phyloP scores from a whole-genome alignment of 1,140 invertebrate genomes.

The Antheraea mylitta region DNA sequence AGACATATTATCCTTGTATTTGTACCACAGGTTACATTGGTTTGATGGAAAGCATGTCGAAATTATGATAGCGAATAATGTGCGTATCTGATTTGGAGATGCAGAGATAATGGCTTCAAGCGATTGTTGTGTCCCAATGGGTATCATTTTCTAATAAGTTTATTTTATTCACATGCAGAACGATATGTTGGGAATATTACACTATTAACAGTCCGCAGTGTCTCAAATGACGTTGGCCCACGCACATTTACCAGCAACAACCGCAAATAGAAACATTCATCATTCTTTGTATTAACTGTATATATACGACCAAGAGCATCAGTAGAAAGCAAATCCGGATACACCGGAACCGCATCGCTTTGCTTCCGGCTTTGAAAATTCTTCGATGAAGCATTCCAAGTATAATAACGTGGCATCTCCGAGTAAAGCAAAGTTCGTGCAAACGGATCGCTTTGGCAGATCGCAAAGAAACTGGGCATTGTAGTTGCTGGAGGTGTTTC shows the following conservation, averaged over 20 bases:
- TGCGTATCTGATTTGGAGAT: constrained; percentile 16
- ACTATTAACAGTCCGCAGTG: not conserved
- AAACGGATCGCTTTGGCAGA: too few relatives aligned
- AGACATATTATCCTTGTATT: too few relatives aligned
- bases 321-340: not conserved
- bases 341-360: not conserved
- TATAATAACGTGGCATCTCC: too few relatives aligned
- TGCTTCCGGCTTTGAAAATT: too few relatives aligned
- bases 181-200: constrained; percentile 5
- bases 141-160: constrained; percentile 5
- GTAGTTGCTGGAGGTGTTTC: too few relatives aligned
- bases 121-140: too few relatives aligned
- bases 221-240: constrained; percentile 3
- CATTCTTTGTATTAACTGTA: not conserved
- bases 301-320: not conserved
- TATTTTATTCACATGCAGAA: not conserved
- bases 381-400: too few relatives aligned
- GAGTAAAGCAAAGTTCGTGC: too few relatives aligned
- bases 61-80: constrained; percentile 12
- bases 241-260: constrained; percentile 5
- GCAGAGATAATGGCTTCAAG: not conserved
- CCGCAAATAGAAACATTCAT: constrained; percentile 3
- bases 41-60: too few relatives aligned
- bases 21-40: too few relatives aligned
- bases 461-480: too few relatives aligned